Percentiles rank a stretch among this genome's conserved stretches.
Evolutionary conservation across 1,140 invertebrate genomes (phyloP).

Genomic region (Eueides isabella): DNA sequence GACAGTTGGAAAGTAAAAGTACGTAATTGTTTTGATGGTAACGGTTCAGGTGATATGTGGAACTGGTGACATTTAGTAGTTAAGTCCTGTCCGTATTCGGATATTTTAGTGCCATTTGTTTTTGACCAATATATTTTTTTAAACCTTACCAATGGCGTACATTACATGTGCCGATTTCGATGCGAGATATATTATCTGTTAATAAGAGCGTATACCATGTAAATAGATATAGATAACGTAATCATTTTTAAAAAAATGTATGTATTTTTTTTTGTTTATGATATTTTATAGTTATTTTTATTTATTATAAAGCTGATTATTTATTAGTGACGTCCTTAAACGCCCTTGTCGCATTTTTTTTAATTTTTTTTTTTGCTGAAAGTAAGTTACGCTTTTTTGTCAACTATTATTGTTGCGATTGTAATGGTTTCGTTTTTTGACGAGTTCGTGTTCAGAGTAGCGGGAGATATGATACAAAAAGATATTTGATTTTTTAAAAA

Average conservation of each 20-base stretch:
- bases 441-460: slow-evolving; percentile 16
- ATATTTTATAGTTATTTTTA: background rate
- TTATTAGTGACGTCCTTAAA: slow-evolving; percentile 13
- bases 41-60: slow-evolving; percentile 26
- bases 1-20: background rate
- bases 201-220: background rate
- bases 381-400: slow-evolving; percentile 14
- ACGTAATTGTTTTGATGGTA: background rate
- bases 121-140: slow-evolving; percentile 13
- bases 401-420: slow-evolving; percentile 5
- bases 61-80: slow-evolving; percentile 25
- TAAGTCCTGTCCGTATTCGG: slow-evolving; percentile 29
- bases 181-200: background rate
- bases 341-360: slow-evolving; percentile 10
- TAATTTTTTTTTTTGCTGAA: slow-evolving; percentile 14
- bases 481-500: slow-evolving; percentile 41
- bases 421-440: background rate
- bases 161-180: background rate
- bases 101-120: slow-evolving; percentile 23
- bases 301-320: slow-evolving; percentile 11
- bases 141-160: slow-evolving; percentile 20
- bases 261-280: background rate
- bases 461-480: slow-evolving; percentile 36
- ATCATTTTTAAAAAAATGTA: background rate
- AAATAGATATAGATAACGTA: background rate